Evolutionary conservation across 1,140 invertebrate species (phyloP), one percentile per base, ranked within the genome.

Genomic region (Carcinoscorpius rotundicauda): DNA sequence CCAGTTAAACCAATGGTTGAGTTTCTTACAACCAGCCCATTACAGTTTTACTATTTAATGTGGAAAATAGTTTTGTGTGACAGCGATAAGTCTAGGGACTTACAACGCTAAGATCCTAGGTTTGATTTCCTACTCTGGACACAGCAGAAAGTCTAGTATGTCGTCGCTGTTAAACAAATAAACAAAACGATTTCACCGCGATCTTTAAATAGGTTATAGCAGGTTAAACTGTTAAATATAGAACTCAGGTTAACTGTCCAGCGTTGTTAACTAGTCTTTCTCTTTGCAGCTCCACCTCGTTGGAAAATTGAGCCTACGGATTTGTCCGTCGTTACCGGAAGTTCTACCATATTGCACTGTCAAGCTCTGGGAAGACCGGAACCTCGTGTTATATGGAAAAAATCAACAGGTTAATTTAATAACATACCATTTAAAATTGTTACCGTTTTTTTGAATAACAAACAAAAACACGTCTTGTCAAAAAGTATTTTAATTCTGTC

Each of bases 241-340:
- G 29, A 29, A 29, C 29, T 29, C 29, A 29, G 29, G 29, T 29
- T 48, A 5, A 49, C 11, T n/a, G 5, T 51, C 61, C 3, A 49
- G 11, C 51, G 61, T 5, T 8, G 61, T 50, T n/a, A 49, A 62
- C 29, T 29, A 29, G 29, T 29, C 29, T 52, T 60, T 64, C 10
- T 1, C 57, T 50, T 65, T 64, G 4, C 65, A 79, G 78, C 79
- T 59, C 77, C 76, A 29, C 76, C 78, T 49, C 69, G 73, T 0
- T 79, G 77, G 77, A 70, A 75, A 1, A 70, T 73, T 6, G 76
- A 78, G 65, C 78, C 78, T 4, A 69, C 73, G 50, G 75, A 79
- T 63, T 72, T 74, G 6, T 65, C 61, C n/a, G 77, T 77, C 0
- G 74, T 78, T 6, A 66, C 77, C 0, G 72, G 74, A 11, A 66